Evolutionary conservation across 2,888 invertebrate species (phyloP), one percentile per base, ranked within the genome.

Genomic region (Sisyra nigra): DNA sequence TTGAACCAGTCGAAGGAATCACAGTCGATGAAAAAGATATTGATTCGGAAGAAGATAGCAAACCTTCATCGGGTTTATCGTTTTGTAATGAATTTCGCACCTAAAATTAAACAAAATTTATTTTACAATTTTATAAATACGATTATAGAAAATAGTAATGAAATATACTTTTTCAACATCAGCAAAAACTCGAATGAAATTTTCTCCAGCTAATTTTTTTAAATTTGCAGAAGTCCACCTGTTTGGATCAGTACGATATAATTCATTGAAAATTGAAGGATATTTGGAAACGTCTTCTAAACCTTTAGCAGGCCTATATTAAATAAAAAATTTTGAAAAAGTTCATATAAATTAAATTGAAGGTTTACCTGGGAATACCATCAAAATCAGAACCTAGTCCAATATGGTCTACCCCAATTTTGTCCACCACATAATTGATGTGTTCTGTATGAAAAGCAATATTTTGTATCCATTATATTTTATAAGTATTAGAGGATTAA

Each of bases 251-350:
- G 37, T 37, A 33, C 45, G 39, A 37, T 50, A 47, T n/a, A 58
- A 46, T 2, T 44, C 44, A 41, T 55, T 75, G 50, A 80, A 77
- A 44, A 80, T 60, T 50, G 74, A 71, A 1, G 80, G 80, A 59
- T 79, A 80, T 53, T 68, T 73, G 2, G 80, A 79, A 30, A 79
- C 80, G 55, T 80, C 78, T 55, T 80, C 78, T 45, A 80, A 54
- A 1, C 79, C 80, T 38, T 69, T 66, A 1, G 79, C 73, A 9
- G 75, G 72, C 54, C 79, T 80, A 55, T 14, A 53, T 51, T 19
- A 19, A 11, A 11, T 7, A 18, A 38, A n/a, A n/a, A n/a, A n/a
- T n/a, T n/a, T n/a, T n/a, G n/a, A n/a, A n/a, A n/a, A n/a, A n/a
- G n/a, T n/a, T n/a, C n/a, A n/a, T n/a, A n/a, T n/a, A n/a, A n/a